A percentile compares a stretch with the other conserved stretches of the same genome.
Evolutionary conservation across 2,888 invertebrate species (phyloP).

Genomic region (Lithophane ornitopus): DNA sequence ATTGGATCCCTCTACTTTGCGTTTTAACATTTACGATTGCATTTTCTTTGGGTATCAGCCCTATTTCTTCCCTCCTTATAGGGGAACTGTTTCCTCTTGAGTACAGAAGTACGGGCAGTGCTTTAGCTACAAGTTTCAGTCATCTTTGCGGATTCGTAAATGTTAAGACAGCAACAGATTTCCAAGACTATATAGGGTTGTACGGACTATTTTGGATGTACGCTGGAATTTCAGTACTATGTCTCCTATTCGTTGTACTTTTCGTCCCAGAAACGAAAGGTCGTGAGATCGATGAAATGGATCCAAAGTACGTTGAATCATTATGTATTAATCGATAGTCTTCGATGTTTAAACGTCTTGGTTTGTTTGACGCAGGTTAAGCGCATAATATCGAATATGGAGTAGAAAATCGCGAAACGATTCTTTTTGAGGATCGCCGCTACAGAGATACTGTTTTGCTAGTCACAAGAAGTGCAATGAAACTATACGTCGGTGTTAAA

Average conservation of each 20-base stretch:
- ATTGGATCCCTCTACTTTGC: slow-evolving; percentile 96
- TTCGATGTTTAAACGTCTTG: slow-evolving; percentile 42
- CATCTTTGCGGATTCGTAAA: slow-evolving; percentile 96
- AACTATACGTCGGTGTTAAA: slow-evolving; percentile 50
- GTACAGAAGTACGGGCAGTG: slow-evolving; percentile 92
- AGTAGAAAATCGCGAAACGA: slow-evolving; percentile 26
- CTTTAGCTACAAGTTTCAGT: slow-evolving; percentile 95
- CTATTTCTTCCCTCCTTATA: slow-evolving; percentile 93
- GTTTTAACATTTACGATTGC: slow-evolving; percentile 96
- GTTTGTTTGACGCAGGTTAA: slow-evolving; percentile 47
- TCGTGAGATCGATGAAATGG: slow-evolving; percentile 96
- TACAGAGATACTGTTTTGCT: slow-evolving; percentile 55
- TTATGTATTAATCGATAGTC: slow-evolving; percentile 90
- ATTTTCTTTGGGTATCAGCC: slow-evolving; percentile 94
- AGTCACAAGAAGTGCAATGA: slow-evolving; percentile 62
- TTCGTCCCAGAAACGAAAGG: slow-evolving; percentile 98
- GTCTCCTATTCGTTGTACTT: slow-evolving; percentile 95
- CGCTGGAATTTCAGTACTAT: slow-evolving; percentile 94
- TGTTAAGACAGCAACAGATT: slow-evolving; percentile 95
- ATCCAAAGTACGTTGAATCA: slow-evolving; percentile 92
- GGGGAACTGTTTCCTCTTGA: slow-evolving; percentile 94
- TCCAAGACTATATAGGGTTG: slow-evolving; percentile 93
- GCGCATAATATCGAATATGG: slow-evolving; percentile 49
- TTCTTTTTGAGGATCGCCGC: slow-evolving; percentile 21
- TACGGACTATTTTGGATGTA: slow-evolving; percentile 97